Base-by-base conservation (phyloP, 2,113 vertebrate species). In the Corydoras maculifer region DNA sequence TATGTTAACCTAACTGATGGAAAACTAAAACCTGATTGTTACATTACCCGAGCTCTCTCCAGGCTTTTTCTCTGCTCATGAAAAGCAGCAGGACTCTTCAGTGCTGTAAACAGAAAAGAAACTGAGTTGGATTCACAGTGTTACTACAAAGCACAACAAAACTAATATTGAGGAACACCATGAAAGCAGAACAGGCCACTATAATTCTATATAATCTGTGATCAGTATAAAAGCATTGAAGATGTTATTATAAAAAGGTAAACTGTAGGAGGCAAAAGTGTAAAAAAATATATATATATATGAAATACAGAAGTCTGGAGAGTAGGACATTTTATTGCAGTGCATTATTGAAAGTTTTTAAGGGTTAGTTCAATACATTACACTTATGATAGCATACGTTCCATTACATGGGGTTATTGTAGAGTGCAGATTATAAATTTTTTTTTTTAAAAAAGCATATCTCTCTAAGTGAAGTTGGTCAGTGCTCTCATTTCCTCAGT, bases 11-110 rank as follows among this genome's bases (percentile, higher is more conserved):
- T 25, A 25, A 25, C 18, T 25, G 18, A 25, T 25, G 18, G 18
- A 25, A 25, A 25, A 25, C 35, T 43, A 43, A 5, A 43, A 43
- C 35, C 35, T 43, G 7, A 43, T 43, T 43, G 35, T 43, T 43
- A 43, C 35, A 25, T 86, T 77, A 90, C 89, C 83, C 89, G 82
- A n/a, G 89, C 89, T 76, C 89, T 84, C 76, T 90, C 89, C 61
- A 90, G 84, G 84, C 86, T 88, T 82, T 74, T 87, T 80, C 89
- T 83, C 83, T 90, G 89, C 75, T 90, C 89, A 77, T 90, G 88
- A 81, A 90, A 90, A 49, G 93, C 90, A 91, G 95, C 92, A 80
- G 94, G 88, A 92, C 94, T 91, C 91, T 98, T 96, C 85, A 98
- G 88, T 79, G 96, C 95, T 98, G 87, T 76, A 13, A 70, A n/a